These are phyloP conservation scores for Chaetoderma sp. DNA, from an alignment of 2,888 invertebrate species.

Conservation along the genomic window DNA sequence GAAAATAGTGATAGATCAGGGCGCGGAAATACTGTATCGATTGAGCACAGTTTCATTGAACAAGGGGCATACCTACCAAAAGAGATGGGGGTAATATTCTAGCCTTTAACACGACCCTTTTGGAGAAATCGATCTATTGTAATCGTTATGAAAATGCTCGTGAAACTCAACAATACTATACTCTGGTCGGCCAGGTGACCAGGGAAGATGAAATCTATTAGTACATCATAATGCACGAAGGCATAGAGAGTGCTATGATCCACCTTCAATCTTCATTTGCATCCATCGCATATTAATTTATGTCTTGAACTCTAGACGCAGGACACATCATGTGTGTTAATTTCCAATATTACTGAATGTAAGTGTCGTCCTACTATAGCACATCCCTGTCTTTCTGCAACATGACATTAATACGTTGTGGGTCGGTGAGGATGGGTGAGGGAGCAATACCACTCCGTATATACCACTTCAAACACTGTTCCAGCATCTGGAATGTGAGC, in stretches of 20 bases:
- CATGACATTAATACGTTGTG: constrained; percentile 11
- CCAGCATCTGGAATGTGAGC: not conserved
- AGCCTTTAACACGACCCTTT: constrained; percentile 8
- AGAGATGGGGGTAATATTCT: constrained; percentile 12
- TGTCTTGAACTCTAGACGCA: constrained; percentile 8
- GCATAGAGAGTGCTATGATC: not conserved
- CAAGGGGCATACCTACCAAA: not conserved
- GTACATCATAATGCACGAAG: constrained; percentile 3
- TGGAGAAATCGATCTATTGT: constrained; percentile 11
- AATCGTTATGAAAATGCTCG: not conserved
- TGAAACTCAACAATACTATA: not conserved
- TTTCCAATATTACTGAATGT: constrained; percentile 19
- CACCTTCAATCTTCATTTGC: constrained; percentile 16
- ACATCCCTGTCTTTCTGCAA: constrained; percentile 14
- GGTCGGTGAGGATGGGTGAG: constrained; percentile 8
- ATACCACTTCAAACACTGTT: too few species aligned
- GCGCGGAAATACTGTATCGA: constrained; percentile 5
- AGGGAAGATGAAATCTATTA: constrained; percentile 5
- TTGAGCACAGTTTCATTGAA: constrained; percentile 17
- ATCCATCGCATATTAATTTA: constrained; percentile 5
- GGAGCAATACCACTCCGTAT: too few species aligned
- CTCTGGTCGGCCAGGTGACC: constrained; percentile 5
- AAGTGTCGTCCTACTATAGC: constrained; percentile 15
- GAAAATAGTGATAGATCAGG: too few species aligned
- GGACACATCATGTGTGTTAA: constrained; percentile 14